Base-by-base conservation (phyloP, 2,113 vertebrate genomes). In the Otus sunia region DNA sequence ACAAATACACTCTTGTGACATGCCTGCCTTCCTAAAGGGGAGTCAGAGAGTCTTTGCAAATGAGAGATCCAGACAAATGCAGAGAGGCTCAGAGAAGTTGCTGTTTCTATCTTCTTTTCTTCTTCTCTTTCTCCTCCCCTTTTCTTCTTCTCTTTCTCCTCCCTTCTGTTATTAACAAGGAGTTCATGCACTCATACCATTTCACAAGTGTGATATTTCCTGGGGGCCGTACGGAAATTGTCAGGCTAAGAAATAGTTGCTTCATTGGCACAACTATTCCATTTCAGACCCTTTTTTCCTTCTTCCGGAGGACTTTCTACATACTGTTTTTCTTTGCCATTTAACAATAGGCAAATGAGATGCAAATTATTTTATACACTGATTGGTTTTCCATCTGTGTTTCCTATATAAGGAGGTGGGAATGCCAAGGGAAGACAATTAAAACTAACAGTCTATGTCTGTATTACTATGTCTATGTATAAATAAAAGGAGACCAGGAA, bases 371-470 rank as follows among this genome's bases (percentile, higher is more conserved):
- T 97, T 97, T 95, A 74, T 85, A 79, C 66, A 92, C 69, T 97
- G 89, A 89, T 90, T 97, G 87, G 47, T 96, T 98, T 97, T 97
- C 95, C 93, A 96, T 97, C 95, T 98, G 95, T 95, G 50, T 96
- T 97, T 80, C 32, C 43, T 72, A 34, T 90, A 93, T 94, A 68
- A 92, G 83, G 22, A 60, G 50, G 11, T 52, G 88, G 49, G 45
- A 94, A 83, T n/a, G 72, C 41, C 30, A 96, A 85, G 59, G 43
- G 16, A 88, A 94, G 62, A 81, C 95, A 91, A 95, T 96, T 95
- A 95, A 86, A 89, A 86, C 19, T 72, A 84, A 86, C 30, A 53
- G 39, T 10, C 26, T 76, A 23, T 84, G 39, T 19, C 34, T 77
- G 3, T 52, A 27, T 43, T 74, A 56, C n/a, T 66, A 47, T 47